Evolutionary conservation across 2,797 vertebrate species (phyloP), one percentile per base, ranked within the genome.

Genomic region (Tinamus major): DNA sequence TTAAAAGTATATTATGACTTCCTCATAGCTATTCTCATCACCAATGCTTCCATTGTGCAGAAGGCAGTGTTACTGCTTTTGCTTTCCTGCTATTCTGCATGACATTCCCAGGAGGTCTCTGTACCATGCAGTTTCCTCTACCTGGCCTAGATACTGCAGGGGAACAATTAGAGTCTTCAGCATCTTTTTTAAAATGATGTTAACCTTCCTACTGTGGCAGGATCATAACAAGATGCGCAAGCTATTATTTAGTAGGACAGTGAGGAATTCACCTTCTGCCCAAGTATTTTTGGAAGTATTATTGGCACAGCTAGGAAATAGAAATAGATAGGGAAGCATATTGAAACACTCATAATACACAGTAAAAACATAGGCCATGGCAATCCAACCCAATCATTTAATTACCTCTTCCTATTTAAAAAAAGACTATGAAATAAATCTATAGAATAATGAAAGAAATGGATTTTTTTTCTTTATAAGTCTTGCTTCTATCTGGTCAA

Each of bases 231-330:
- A 70, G 35, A 64, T 15, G 85, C 80, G 21, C 37, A 84, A 35
- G 31, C 5, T 37, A 75, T 41, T 12, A 10, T 85, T 93, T 85
- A 90, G 48, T 46, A 92, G 91, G 64, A 74, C 85, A 93, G 33
- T 7, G 2, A 33, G 13, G 18, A 86, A 79, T 82, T 90, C 92
- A 71, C 19, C 48, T 51, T n/a, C 85, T 83, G 56, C 31, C 37
- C 15, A 62, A 69, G 68, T 89, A 94, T 92, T 95, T 90, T 95
- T 90, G 51, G 72, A 94, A 93, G 59, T 81, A 27, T 78, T 94
- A 82, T 79, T 94, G 85, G 42, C 64, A 74, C 93, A 84, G 82
- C 41, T 63, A 80, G 85, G 85, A 88, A 84, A 41, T 62, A 46
- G 61, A 62, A 85, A 83, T 51, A 31, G 56, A 71, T 33, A 86